phyloP scores from a whole-genome alignment of 2,888 invertebrate genomes.

The Rhyacophila evoluta region DNA sequence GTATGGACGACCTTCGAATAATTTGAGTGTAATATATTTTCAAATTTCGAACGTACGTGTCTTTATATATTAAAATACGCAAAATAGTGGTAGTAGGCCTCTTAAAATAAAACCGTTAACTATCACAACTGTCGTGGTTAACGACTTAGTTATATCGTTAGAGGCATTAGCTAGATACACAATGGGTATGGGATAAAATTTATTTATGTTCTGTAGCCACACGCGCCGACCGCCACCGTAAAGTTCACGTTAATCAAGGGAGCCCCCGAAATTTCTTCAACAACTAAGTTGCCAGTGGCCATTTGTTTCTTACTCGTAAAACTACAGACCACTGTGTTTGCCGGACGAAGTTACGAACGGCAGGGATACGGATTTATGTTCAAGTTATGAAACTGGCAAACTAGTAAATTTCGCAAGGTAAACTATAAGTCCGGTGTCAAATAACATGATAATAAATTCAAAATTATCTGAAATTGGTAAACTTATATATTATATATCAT shows the following conservation, averaged over 20 bases:
- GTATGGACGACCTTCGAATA: too few species aligned
- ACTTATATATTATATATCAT: too few species aligned
- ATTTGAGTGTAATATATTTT: too few species aligned
- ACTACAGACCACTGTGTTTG: neutral
- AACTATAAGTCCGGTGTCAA: too few species aligned
- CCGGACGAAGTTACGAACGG: neutral
- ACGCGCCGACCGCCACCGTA: constrained; percentile 23
- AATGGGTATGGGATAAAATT: constrained; percentile 3
- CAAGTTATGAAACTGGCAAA: neutral
- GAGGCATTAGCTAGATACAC: constrained; percentile 21
- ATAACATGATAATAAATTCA: too few species aligned
- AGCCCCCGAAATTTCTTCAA: constrained; percentile 28
- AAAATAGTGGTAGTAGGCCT: too few species aligned
- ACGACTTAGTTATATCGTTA: constrained; percentile 2
- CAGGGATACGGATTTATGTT: neutral
- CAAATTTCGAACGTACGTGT: too few species aligned
- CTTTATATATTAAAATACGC: too few species aligned
- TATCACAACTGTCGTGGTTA: neutral
- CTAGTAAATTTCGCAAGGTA: neutral
- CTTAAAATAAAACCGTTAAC: neutral
- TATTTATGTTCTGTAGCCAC: constrained; percentile 30
- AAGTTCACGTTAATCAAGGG: constrained; percentile 33
- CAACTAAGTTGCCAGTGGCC: neutral
- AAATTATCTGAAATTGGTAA: too few species aligned
- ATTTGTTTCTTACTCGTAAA: constrained; percentile 23